These are phyloP conservation scores for Chironomus riparius DNA, from an alignment of 2,888 invertebrate genomes.

Conservation along the genomic window DNA sequence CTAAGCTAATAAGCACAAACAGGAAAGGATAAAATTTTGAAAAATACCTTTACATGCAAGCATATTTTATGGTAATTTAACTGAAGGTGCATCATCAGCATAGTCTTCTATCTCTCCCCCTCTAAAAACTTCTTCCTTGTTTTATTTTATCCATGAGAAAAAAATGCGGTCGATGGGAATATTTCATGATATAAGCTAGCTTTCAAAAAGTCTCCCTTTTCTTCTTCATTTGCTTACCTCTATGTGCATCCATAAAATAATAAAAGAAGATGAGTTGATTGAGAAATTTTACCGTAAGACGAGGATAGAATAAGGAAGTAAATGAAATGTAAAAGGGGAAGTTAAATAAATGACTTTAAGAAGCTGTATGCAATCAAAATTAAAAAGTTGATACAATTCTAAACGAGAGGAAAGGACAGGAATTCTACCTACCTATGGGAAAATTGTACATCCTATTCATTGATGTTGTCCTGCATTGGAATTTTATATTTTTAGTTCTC, in stretches of 20 bases:
- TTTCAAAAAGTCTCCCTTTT: too few relatives aligned
- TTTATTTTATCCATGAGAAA: conserved; percentile 6
- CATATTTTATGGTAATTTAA: background rate
- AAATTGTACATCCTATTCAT: background rate
- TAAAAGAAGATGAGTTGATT: too few relatives aligned
- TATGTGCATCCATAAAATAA: too few relatives aligned
- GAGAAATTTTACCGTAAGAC: too few relatives aligned
- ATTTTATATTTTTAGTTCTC: background rate
- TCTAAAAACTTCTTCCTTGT: background rate
- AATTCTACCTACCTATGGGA: background rate
- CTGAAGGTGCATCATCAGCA: conserved; percentile 17
- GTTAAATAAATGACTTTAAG: conserved; percentile 15
- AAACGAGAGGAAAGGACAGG: background rate
- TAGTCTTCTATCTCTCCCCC: background rate
- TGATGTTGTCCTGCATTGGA: background rate
- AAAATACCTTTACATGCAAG: background rate
- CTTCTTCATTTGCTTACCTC: too few relatives aligned
- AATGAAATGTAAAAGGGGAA: background rate
- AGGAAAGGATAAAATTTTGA: background rate
- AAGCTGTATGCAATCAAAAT: background rate
- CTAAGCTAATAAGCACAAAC: too few relatives aligned
- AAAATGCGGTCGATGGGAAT: conserved; percentile 25
- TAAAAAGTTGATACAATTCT: conserved; percentile 3
- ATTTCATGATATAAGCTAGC: background rate
- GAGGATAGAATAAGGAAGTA: conserved; percentile 6